phyloP scores from a whole-genome alignment of 2,797 vertebrate species.

The Halcyon smyrnensis region DNA sequence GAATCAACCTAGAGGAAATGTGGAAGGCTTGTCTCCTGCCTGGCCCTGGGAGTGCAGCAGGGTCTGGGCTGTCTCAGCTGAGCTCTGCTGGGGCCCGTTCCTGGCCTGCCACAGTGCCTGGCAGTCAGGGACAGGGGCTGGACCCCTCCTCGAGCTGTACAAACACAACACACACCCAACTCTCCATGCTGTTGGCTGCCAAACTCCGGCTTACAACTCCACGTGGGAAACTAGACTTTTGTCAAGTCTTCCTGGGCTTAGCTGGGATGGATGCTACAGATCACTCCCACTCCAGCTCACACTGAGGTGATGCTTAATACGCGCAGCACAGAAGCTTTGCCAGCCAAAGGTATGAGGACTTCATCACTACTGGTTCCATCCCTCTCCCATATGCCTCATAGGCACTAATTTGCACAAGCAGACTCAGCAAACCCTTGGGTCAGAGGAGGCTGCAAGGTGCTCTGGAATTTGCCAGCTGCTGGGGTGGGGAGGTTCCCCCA shows the following conservation, averaged over 20 bases:
- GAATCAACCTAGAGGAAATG: neutral
- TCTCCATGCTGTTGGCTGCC: neutral
- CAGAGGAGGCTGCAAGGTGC: neutral
- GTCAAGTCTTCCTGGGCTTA: neutral
- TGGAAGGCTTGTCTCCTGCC: neutral
- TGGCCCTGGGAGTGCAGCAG: accelerated
- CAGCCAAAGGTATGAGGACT: neutral
- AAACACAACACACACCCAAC: neutral
- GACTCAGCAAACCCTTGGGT: neutral
- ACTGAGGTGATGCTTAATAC: neutral
- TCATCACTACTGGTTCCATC: neutral
- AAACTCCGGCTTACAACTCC: neutral
- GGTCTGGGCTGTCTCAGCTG: neutral
- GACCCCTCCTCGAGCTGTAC: neutral
- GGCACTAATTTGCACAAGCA: neutral
- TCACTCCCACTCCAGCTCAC: neutral
- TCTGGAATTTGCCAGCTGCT: neutral
- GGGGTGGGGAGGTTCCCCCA: neutral
- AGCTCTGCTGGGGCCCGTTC: neutral
- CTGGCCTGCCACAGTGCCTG: neutral
- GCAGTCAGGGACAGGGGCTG: neutral
- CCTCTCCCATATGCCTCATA: neutral
- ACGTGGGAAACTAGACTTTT: neutral
- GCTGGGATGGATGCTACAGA: neutral
- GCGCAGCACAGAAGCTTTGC: neutral